Evolutionary conservation across 2,888 invertebrate species (phyloP).

Genomic region (Macrosiphum euphorbiae): DNA sequence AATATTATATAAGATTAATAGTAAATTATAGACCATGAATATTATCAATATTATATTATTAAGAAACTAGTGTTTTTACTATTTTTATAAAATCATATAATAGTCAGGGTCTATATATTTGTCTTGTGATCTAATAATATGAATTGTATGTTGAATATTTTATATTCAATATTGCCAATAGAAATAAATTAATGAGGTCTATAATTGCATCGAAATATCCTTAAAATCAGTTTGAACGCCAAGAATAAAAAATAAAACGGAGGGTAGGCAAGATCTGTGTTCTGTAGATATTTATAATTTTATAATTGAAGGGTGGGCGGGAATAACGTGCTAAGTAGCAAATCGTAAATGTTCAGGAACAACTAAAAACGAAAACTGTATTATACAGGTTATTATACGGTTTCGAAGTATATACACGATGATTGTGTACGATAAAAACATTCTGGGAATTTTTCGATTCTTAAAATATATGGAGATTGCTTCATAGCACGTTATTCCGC

Average conservation of each 20-base stretch:
- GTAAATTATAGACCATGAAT: background rate
- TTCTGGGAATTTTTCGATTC: too few species aligned
- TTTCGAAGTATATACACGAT: too few species aligned
- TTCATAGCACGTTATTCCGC: too few species aligned
- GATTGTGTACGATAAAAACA: too few species aligned
- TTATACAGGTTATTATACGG: too few species aligned
- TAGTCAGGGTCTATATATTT: background rate
- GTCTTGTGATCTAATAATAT: background rate
- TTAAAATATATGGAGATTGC: too few species aligned
- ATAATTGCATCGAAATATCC: background rate
- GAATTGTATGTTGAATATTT: background rate
- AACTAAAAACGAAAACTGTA: too few species aligned
- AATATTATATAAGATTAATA: background rate
- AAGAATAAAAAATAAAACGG: too few species aligned
- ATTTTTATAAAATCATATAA: background rate
- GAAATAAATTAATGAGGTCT: background rate
- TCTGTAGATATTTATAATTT: background rate
- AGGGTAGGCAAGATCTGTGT: background rate
- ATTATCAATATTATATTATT: background rate
- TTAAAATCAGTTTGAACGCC: background rate
- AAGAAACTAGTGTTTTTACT: background rate
- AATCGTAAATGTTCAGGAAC: too few species aligned
- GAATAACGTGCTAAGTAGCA: too few species aligned
- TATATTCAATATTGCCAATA: background rate
- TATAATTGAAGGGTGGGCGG: too few species aligned